Base-by-base conservation (phyloP, 2,113 vertebrate genomes). In the Xiphophorus hellerii region DNA sequence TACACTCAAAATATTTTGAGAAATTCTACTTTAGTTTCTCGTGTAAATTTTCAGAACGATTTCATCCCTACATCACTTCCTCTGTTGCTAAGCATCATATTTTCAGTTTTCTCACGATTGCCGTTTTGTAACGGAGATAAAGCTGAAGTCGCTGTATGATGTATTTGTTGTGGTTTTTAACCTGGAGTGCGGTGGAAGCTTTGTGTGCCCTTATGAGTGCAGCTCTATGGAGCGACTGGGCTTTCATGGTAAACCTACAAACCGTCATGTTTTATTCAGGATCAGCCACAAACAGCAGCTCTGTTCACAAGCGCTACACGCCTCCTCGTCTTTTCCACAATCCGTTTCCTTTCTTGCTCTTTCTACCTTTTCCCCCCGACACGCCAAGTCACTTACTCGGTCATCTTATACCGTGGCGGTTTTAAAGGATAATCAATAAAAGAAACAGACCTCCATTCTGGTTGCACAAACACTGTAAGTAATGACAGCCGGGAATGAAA, bases 181-280 rank as follows among this genome's bases (percentile, higher is more conserved):
- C n/a, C 28, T 64, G 58, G 72, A 48, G 37, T 73, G 37, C 12
- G 27, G 28, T 33, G 17, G 48, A 72, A 73, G 30, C 10, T 3
- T 5, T 54, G 48, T 74, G 25, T 77, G 12, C 25, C 17, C 22
- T 51, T 54, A 1, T 63, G 71, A 62, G 63, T 20, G 58, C 25
- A 51, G 39, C 60, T 69, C 66, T 65, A 69, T 62, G 30, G 54
- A 31, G 37, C 76, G 4, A 25, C 51, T 10, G 15, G 10, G 72
- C 68, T 80, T 65, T 80, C 31, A 33, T 69, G 69, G 69, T 71
- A 68, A 77, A 78, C 58, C 74, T 75, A 66, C 71, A 71, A 74
- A 54, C 60, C 71, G 62, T 74, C 74, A 69, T 76, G 76, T 82
- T 83, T 84, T 71, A 78, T 84, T 84, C 74, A 80, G 66, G 64